Evolutionary conservation across 64 coral and sea anemone species (phyloP), one percentile per base, ranked within the genome.

Genomic region (Montipora efflorescens): DNA sequence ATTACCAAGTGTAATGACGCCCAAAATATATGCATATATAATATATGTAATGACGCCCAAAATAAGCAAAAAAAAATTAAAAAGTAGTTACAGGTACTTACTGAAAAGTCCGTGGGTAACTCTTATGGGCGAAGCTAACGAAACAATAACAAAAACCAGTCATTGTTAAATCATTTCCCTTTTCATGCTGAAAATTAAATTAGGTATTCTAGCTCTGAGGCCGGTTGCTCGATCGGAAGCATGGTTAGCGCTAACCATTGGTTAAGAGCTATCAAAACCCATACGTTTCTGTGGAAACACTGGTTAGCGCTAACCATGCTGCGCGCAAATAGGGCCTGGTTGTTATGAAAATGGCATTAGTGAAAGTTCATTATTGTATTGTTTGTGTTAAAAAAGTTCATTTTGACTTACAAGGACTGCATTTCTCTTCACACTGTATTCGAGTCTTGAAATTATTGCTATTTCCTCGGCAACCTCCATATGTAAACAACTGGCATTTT

Each of bases 391-490:
- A 15, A 1, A 4, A 15, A 7, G 52, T 64, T 13, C 16, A 50
- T n/a, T 71, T 7, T 7, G 10, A 82, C 79, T 82, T 62, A 82
- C 79, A 25, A 44, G 11, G 25, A 3, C 58, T 5, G 16, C 90
- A 92, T 51, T 50, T 92, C 20, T 28, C 4, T 77, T 92, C 58
- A 76, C 92, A 93, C 21, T 93, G 83, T 8, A 12, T 80, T 44
- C 67, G 59, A 3, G 75, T 62, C 47, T 76, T 47, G 50, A 93
- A 93, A 25, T 93, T 93, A 19, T 93, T 93, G 15, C 67, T 59
- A 52, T 93, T 93, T 87, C 92, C 92, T 55, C 83, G 9, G 70
- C 92, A 93, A 3, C 92, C 92, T 16, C 92, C 92, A 67, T 93
- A 93, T 59, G 25, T 79, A 28, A 93, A 93, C 49, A 67, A 47